A percentile compares a stretch with the other conserved stretches of the same genome.
phyloP scores from a whole-genome alignment of 2,797 vertebrate genomes.

The Manis javanica region DNA sequence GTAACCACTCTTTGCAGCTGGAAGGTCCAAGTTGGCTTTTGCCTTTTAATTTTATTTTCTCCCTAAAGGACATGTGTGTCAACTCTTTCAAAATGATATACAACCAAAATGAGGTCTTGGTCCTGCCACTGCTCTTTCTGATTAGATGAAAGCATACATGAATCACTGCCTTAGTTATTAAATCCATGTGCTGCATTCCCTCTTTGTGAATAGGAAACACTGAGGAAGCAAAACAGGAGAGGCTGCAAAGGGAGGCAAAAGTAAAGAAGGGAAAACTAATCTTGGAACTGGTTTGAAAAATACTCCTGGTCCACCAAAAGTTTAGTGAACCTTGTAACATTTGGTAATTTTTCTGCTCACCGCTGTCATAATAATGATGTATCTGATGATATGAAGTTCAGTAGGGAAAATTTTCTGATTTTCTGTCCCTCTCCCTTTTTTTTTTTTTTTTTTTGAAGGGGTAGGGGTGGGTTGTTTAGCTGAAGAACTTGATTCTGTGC shows the following conservation, averaged over 20 bases:
- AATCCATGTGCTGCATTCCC: constrained; percentile 60
- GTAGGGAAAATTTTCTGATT: constrained; percentile 3
- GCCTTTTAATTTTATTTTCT: constrained; percentile 72
- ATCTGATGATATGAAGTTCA: background rate
- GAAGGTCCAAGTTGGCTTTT: constrained; percentile 54
- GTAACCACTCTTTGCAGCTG: constrained; percentile 59
- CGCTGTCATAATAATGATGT: background rate
- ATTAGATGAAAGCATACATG: constrained; percentile 70
- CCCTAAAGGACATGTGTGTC: constrained; percentile 34
- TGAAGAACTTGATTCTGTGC: background rate
- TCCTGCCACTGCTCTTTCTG: constrained; percentile 62
- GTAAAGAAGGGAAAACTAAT: background rate
- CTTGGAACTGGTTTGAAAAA: constrained; percentile 26
- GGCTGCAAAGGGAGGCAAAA: background rate
- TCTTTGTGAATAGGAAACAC: constrained; percentile 45
- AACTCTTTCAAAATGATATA: constrained; percentile 75
- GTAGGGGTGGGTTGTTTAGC: background rate
- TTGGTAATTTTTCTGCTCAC: background rate
- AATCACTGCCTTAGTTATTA: constrained; percentile 71
- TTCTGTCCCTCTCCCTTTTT: background rate
- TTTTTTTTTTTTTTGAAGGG: background rate
- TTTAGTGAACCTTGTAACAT: background rate
- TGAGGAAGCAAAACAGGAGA: constrained; percentile 50
- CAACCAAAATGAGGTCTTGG: constrained; percentile 64
- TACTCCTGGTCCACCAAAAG: background rate